phyloP scores from a whole-genome alignment of 1,140 invertebrate genomes.

The Pseudachorutes palmiensis region DNA sequence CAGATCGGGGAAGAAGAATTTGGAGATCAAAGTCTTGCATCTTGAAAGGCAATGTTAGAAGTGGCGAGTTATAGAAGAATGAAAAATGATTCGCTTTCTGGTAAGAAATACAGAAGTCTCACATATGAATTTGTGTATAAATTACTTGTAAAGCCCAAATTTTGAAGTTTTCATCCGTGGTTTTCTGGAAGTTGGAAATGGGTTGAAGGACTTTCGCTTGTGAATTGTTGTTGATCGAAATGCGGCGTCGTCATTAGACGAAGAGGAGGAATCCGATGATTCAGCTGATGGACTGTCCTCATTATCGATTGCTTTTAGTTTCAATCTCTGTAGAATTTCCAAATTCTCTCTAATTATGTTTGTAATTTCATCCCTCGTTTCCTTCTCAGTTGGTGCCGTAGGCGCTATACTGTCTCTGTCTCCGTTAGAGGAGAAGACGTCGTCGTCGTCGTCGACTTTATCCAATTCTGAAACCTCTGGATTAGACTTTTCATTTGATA shows the following conservation, averaged over 20 bases:
- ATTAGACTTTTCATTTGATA: neutral
- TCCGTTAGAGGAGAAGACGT: neutral
- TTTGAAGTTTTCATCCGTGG: constrained; percentile 28
- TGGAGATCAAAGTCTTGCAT: neutral
- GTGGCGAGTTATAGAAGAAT: no score
- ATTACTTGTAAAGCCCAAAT: constrained; percentile 34
- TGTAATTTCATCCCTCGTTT: constrained; percentile 33
- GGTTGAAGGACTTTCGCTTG: constrained; percentile 24
- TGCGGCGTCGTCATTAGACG: neutral
- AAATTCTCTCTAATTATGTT: constrained; percentile 36
- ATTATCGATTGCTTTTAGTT: constrained; percentile 31
- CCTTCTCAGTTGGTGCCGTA: neutral
- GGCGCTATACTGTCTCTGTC: neutral
- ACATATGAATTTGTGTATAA: neutral
- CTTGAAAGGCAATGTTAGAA: neutral
- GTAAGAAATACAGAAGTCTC: neutral
- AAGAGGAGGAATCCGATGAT: constrained; percentile 18
- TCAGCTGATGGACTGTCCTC: constrained; percentile 27
- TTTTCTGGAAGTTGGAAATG: constrained; percentile 34
- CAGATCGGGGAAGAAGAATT: neutral
- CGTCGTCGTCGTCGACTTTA: neutral
- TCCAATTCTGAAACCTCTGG: neutral
- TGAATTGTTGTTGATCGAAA: constrained; percentile 11
- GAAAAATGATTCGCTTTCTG: no score
- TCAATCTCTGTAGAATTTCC: constrained; percentile 37